Evolutionary conservation across 2,888 invertebrate species (phyloP), one percentile per base, ranked within the genome.

Genomic region (Drosophila affinis): DNA sequence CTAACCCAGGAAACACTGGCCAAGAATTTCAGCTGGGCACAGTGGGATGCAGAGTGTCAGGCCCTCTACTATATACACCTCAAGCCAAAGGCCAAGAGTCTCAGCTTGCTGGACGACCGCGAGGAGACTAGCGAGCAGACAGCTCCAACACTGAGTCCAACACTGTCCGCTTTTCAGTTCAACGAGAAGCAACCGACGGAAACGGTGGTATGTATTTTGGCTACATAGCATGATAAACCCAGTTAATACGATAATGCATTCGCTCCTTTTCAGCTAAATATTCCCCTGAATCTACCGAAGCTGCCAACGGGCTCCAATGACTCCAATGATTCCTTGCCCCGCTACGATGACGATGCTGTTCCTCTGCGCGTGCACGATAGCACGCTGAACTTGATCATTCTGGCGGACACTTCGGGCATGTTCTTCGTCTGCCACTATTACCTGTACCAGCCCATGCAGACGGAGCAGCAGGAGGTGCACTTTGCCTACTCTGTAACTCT

Each of bases 141-240:
- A 1, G 79, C 81, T 3, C 92, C 93, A n/a, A 94, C 94, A 79
- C 92, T 94, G 59, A 95, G 95, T 53, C 96, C 97, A 7, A 96
- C 95, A 0, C 92, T 97, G 9, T 96, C 97, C 9, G 97, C 97
- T 14, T 93, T 97, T 63, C 97, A 97, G 91, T 97, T 97, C 90
- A 97, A 97, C 88, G 96, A 96, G 49, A 96, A 96, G 89, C 93
- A 96, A 82, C 97, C 97, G 0, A 96, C 97, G 76, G 97, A 97
- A 91, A 97, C 97, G 75, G 97, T 97, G 91, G 96, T 97, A 93
- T 90, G 94, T 93, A 39, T 14, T 39, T 14, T 4, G 0, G n/a
- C 10, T 1, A 34, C 34, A 5, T 34, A 34, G 4, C 34, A 1
- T 34, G 12, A 12, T 34, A 12, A 34, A 12, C 5, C 34, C 34